phyloP scores from a whole-genome alignment of 2,888 invertebrate genomes.

The Cephus runcator region DNA sequence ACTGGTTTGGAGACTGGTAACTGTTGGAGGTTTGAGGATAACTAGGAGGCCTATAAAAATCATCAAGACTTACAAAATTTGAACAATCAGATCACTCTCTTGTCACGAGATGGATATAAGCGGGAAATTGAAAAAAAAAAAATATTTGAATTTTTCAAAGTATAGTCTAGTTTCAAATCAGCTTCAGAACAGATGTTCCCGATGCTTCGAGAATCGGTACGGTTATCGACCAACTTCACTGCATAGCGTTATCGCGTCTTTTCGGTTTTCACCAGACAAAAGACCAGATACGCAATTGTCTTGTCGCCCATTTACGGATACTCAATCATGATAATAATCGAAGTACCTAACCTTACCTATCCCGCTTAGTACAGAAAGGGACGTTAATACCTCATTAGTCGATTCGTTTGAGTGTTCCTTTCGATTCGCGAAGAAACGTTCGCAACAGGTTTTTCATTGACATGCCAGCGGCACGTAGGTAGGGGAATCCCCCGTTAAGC shows the following conservation, averaged over 20 bases:
- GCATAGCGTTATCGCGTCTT: not conserved
- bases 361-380: not conserved
- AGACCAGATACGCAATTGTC: not conserved
- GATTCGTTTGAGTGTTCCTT: not conserved
- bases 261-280: not conserved
- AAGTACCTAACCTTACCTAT: not conserved
- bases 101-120: too few relatives aligned
- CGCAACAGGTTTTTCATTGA: not conserved
- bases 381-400: not conserved
- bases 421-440: not conserved
- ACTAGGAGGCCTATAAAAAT: not conserved
- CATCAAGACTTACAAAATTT: too few relatives aligned
- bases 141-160: too few relatives aligned
- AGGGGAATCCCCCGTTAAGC: not conserved
- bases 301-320: not conserved
- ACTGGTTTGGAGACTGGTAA: not conserved
- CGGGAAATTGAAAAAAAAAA: too few relatives aligned
- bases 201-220: not conserved
- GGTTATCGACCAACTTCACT: not conserved
- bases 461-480: not conserved
- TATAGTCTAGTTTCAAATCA: too few relatives aligned
- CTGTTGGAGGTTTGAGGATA: not conserved
- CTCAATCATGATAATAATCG: not conserved
- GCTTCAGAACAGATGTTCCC: not conserved
- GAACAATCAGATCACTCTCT: too few relatives aligned